Base-by-base conservation (phyloP, 2,113 vertebrate genomes). In the Channa argus region DNA sequence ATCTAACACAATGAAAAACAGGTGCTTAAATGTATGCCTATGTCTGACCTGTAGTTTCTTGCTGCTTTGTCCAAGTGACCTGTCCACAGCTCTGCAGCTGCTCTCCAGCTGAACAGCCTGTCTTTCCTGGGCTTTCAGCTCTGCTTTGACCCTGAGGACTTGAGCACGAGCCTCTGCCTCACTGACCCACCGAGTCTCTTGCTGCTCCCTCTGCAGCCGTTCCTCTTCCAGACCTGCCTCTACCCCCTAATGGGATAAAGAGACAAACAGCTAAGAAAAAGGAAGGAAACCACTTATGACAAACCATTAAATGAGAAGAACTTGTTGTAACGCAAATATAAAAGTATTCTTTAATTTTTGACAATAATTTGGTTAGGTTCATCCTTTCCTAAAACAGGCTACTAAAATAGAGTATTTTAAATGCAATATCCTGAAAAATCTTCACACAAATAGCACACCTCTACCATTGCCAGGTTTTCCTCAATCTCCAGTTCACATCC, bases 41-140 rank as follows among this genome's bases (percentile, higher is more conserved):
- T 24, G 24, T 24, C 92, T 93, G 86, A 98, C 98, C 96, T 98
- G 96, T 60, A 98, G 78, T 74, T 96, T 92, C 80, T 94, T 98
- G 87, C 94, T 93, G 56, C 95, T 96, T 86, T 98, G 97, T 60
- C 95, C 95, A 34, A 99, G 90, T 4, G 97, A 98, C 47, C 97
- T 88, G 71, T 98, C 97, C 67, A 99, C 95, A 0, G 97, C 97
- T 84, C 96, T 95, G 86, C 96, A 96, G 74, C 98, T 97, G 14
- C 96, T 98, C 85, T 99, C 97, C 85, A 98, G 77, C 71, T 98
- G 94, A 24, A 96, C 89, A 6, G 96, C 97, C 69, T 99, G 97
- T 79, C 98, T 96, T 56, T 96, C 95, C 80, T 99, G 97, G 53
- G 95, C 62, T 79, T 98, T 97, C 6, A 99, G 92, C 70, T 99